These are phyloP conservation scores for Caenorhabditis macrosperma DNA, from an alignment of 2,888 invertebrate genomes.

Conservation along the genomic window DNA sequence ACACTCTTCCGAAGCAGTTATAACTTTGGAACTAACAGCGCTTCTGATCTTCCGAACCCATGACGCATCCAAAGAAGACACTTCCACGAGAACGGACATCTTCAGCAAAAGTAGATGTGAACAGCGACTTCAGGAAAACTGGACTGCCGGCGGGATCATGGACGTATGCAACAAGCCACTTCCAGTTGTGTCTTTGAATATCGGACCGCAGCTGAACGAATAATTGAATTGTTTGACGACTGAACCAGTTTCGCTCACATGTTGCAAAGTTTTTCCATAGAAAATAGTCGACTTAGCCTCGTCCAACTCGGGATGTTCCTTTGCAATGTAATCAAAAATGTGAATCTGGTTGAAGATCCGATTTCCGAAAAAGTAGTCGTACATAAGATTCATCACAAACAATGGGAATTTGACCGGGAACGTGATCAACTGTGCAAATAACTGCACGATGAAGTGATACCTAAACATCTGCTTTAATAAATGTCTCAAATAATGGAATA, in stretches of 20 bases:
- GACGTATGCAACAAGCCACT: conserved; percentile 48
- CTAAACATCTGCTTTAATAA: conserved; percentile 14
- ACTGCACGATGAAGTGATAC: conserved; percentile 34
- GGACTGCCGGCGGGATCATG: conserved; percentile 26
- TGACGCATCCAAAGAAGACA: conserved; percentile 40
- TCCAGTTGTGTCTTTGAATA: conserved; percentile 35
- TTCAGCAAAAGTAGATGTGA: conserved; percentile 21
- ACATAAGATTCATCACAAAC: conserved; percentile 30
- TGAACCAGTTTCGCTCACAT: too few species aligned
- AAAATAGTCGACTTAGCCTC: neutral
- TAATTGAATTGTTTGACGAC: neutral
- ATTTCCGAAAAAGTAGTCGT: conserved; percentile 33
- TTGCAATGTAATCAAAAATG: conserved; percentile 36
- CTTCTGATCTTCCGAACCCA: conserved; percentile 31
- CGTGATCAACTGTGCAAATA: conserved; percentile 39
- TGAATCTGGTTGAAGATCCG: neutral
- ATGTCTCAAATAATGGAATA: neutral
- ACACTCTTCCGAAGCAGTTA: neutral
- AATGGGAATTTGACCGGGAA: conserved; percentile 49
- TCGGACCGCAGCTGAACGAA: conserved; percentile 36
- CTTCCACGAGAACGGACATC: conserved; percentile 17
- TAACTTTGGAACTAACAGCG: conserved; percentile 18
- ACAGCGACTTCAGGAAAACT: conserved; percentile 25
- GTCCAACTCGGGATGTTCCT: conserved; percentile 9
- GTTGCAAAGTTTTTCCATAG: conserved; percentile 21